Base-by-base conservation (phyloP, 2,888 invertebrate genomes). In the Eupithecia pulchellata region DNA sequence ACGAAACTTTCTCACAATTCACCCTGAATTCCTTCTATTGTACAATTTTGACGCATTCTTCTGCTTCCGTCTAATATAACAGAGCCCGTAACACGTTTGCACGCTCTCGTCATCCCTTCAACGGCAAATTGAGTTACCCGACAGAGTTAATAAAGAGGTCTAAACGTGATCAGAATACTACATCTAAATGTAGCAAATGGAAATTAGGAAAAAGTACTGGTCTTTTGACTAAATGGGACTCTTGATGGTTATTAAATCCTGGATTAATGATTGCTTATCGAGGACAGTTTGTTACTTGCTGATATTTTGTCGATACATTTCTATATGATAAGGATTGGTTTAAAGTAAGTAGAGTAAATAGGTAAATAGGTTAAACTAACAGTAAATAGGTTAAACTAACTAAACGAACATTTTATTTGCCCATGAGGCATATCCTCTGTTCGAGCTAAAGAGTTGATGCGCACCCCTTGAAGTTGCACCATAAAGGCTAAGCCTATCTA, bases 41-140 rank as follows among this genome's bases (percentile, higher is more conserved):
- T 83, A 82, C 78, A 79, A 80, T 82, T 81, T 76, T 75, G 77
- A 79, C 80, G 80, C 81, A 80, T 83, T 78, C 79, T 81, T 78
- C 70, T 47, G 27, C 66, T 74, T 69, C 74, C 66, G 39, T 71
- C 78, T 81, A 82, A 85, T 84, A 87, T 82, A 85, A 82, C 79
- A 83, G 82, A 76, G 74, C 82, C 81, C 81, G 86, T 86, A 87
- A 87, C 89, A 90, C 90, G 89, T 90, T 86, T 86, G 79, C 70
- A 79, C 84, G 81, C 84, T 84, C 88, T 90, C 88, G 88, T 89
- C 90, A 90, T 90, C 88, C 90, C 88, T 90, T 89, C 89, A 86
- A 86, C 84, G 86, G 86, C 84, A 90, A 90, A 90, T 90, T 90
- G 90, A 90, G 90, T 91, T 90, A 89, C 89, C 89, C 89, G 87